phyloP scores from a whole-genome alignment of 1,140 invertebrate species.

The Proctacanthus coquilletti region DNA sequence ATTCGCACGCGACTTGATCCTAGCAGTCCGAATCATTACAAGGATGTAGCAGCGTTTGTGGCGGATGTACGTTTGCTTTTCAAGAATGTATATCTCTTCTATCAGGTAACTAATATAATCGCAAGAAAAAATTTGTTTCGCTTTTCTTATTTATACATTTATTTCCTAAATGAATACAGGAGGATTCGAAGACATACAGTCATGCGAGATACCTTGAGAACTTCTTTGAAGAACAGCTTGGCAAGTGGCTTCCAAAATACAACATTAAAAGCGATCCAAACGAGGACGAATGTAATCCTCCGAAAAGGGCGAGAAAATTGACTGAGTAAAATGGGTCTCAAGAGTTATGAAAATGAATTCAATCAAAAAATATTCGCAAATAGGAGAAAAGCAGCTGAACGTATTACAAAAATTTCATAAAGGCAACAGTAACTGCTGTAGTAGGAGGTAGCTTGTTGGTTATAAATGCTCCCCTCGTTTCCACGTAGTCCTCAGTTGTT shows the following conservation, averaged over 20 bases:
- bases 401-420: no score
- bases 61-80: constrained; percentile 73
- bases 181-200: constrained; percentile 64
- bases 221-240: constrained; percentile 67
- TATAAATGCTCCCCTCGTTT: no score
- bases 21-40: constrained; percentile 53
- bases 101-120: constrained; percentile 53
- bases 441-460: no score
- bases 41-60: constrained; percentile 57
- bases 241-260: constrained; percentile 66
- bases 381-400: no score
- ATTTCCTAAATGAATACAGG: constrained; percentile 35
- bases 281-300: constrained; percentile 19
- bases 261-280: constrained; percentile 25
- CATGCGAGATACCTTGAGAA: constrained; percentile 72
- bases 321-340: constrained; percentile 20
- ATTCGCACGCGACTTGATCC: constrained; percentile 64
- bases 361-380: no score
- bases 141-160: constrained; percentile 1
- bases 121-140: neutral
- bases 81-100: constrained; percentile 71
- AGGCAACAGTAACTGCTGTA: no score
- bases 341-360: no score
- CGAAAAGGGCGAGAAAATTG: constrained; percentile 17
- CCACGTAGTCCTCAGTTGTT: no score